These are phyloP conservation scores for Tragulus kanchil DNA, from an alignment of 2,113 vertebrate species.

Conservation along the genomic window DNA sequence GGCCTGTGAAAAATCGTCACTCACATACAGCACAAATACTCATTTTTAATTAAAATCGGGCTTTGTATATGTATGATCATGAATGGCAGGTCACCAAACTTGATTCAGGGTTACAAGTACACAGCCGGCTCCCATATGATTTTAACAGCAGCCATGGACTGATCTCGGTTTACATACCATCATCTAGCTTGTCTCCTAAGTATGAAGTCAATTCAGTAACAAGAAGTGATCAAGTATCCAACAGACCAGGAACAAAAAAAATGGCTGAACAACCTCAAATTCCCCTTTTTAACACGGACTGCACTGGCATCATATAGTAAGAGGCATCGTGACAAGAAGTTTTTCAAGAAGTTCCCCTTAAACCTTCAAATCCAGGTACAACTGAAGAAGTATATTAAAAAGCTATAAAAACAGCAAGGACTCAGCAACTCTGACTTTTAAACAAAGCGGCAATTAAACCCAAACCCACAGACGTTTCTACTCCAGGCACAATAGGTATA, in stretches of 20 bases:
- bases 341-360: background rate
- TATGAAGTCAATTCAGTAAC: background rate
- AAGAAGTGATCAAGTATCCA: background rate
- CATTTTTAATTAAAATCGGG: background rate
- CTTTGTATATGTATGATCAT: background rate
- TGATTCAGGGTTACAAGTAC: background rate
- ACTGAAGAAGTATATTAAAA: background rate
- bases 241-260: background rate
- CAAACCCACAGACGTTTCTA: background rate
- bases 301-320: background rate
- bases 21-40: background rate
- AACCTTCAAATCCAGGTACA: background rate
- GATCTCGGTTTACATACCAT: background rate
- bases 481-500: background rate
- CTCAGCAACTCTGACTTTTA: background rate
- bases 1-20: background rate
- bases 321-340: background rate
- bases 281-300: background rate
- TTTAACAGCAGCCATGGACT: background rate
- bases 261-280: background rate
- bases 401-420: background rate
- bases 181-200: background rate
- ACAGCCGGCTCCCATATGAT: background rate
- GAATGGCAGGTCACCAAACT: background rate
- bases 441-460: background rate